phyloP scores from a whole-genome alignment of 2,888 invertebrate species.

The Pseudococcus viburni region DNA sequence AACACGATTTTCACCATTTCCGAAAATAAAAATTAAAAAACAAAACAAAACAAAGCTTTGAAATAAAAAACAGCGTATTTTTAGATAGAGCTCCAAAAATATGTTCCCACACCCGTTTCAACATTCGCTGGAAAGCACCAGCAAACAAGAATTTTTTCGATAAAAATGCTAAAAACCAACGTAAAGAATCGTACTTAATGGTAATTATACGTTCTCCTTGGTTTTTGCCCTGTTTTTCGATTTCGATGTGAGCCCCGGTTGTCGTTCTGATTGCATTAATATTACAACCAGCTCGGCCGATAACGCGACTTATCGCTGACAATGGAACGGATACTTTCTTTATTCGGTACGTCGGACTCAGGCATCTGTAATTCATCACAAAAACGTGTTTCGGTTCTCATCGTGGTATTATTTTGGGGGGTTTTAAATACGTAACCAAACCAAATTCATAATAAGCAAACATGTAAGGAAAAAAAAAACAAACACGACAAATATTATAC shows the following conservation, averaged over 20 bases:
- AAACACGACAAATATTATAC: not conserved
- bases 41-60: constrained; percentile 59
- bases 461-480: not conserved
- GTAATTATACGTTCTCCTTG: constrained; percentile 95
- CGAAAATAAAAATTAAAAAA: too few relatives aligned
- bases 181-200: constrained; percentile 76
- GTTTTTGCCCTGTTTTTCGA: constrained; percentile 96
- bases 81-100: not conserved
- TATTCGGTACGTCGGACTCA: constrained; percentile 76
- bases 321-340: constrained; percentile 96
- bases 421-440: not conserved
- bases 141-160: not conserved
- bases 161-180: not conserved
- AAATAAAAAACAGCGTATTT: constrained; percentile 59
- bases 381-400: constrained; percentile 35
- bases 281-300: constrained; percentile 96
- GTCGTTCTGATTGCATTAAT: constrained; percentile 97
- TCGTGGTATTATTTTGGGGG: not conserved
- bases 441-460: not conserved
- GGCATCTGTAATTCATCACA: constrained; percentile 70
- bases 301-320: constrained; percentile 95
- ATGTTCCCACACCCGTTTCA: not conserved
- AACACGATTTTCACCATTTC: not conserved
- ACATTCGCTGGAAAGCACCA: not conserved
- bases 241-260: constrained; percentile 98